phyloP scores from a whole-genome alignment of 1,140 invertebrate species.

The Drosophila orosa region DNA sequence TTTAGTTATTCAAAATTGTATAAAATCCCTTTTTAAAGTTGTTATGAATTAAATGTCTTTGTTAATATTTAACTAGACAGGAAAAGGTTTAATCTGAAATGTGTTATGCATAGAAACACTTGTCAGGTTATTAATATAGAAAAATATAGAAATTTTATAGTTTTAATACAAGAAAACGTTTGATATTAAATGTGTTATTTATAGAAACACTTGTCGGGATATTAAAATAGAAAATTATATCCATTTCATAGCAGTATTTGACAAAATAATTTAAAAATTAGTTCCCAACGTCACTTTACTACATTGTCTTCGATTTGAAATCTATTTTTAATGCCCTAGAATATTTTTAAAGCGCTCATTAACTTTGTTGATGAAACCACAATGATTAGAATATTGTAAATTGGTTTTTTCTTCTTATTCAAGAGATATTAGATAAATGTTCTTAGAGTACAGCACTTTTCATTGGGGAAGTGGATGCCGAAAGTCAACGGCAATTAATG shows the following conservation, averaged over 20 bases:
- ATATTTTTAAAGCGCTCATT: conserved; percentile 9
- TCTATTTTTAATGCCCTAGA: conserved; percentile 9
- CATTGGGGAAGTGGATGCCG: conserved; percentile 7
- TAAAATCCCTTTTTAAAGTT: too few species aligned
- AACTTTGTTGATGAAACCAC: conserved; percentile 10
- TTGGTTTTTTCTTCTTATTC: neutral
- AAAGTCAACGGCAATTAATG: conserved; percentile 55
- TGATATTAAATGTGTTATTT: neutral
- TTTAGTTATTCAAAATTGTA: too few species aligned
- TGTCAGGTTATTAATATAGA: too few species aligned
- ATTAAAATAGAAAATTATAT: neutral
- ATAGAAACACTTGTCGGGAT: neutral
- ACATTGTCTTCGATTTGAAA: neutral
- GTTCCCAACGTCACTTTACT: neutral
- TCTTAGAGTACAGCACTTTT: conserved; percentile 3
- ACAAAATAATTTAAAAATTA: neutral
- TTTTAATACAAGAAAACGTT: neutral
- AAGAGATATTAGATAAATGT: conserved; percentile 5
- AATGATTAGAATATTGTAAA: conserved; percentile 9
- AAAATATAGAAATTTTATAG: too few species aligned
- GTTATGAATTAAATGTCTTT: too few species aligned
- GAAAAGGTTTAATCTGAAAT: too few species aligned
- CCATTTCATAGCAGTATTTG: neutral
- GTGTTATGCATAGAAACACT: too few species aligned
- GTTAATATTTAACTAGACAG: too few species aligned